phyloP scores from a whole-genome alignment of 2,888 invertebrate species.

The Sarcophaga subvicina region DNA sequence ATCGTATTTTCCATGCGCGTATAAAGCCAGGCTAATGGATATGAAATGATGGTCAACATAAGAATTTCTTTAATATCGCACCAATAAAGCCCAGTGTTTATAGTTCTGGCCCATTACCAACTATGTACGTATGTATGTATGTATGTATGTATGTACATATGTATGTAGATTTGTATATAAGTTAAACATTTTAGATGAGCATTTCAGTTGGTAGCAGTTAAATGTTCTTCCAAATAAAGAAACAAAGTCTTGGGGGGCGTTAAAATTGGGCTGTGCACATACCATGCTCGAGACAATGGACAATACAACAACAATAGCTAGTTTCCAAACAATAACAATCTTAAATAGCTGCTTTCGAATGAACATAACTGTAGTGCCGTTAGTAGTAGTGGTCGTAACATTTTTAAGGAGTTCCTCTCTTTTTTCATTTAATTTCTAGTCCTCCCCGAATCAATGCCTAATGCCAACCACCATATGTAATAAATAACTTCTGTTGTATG shows the following conservation, averaged over 20 bases:
- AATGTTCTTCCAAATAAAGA: neutral
- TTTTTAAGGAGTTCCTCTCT: conserved; percentile 32
- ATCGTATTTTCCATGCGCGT: conserved; percentile 2
- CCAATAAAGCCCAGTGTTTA: conserved; percentile 39
- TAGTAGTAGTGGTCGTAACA: conserved; percentile 27
- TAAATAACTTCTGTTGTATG: neutral
- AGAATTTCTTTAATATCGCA: conserved; percentile 33
- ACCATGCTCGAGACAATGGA: conserved; percentile 69
- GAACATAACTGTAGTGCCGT: neutral
- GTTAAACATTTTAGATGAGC: neutral
- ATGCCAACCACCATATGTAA: neutral
- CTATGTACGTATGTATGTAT: neutral
- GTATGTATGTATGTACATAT: conserved; percentile 10
- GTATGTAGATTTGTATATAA: neutral
- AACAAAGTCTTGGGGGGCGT: conserved; percentile 74
- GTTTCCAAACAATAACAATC: neutral
- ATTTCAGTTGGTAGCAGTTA: neutral
- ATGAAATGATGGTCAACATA: conserved; percentile 41
- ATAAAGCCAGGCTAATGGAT: conserved; percentile 37
- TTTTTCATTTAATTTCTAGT: too few relatives aligned
- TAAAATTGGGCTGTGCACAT: conserved; percentile 80
- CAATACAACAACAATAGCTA: conserved; percentile 22
- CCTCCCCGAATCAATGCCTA: too few relatives aligned
- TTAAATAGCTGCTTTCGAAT: conserved; percentile 22
- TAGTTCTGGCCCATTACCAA: conserved; percentile 4